Conservation (phyloP, 2,888 invertebrate genomes). For the Drosophila merina region DNA sequence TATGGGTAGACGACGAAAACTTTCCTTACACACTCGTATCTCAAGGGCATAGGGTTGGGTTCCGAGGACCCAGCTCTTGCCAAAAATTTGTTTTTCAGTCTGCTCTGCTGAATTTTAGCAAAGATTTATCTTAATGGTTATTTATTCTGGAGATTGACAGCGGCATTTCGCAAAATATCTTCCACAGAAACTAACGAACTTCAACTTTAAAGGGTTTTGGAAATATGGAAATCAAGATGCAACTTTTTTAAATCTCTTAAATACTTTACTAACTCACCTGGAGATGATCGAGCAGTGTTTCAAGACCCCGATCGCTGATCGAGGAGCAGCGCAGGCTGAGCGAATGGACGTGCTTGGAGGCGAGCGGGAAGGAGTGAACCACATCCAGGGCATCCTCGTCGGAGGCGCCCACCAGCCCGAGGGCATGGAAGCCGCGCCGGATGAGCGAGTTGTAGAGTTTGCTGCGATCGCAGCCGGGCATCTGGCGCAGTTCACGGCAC, state of each 20-base stretch:
- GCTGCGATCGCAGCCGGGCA: constrained; percentile 85
- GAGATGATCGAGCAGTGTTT: constrained; percentile 93
- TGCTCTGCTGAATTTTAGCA: constrained; percentile 4
- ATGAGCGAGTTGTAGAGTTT: constrained; percentile 92
- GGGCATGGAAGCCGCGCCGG: constrained; percentile 92
- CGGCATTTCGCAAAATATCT: background rate
- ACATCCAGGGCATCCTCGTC: constrained; percentile 96
- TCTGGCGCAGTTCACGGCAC: constrained; percentile 91
- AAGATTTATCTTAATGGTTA: constrained; percentile 4
- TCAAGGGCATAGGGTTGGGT: constrained; percentile 11
- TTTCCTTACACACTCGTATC: constrained; percentile 9
- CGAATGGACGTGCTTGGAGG: constrained; percentile 92
- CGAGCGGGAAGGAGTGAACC: constrained; percentile 92
- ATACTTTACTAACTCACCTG: constrained; percentile 87
- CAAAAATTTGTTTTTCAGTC: constrained; percentile 8
- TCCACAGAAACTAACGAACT: background rate
- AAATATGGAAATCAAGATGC: too few species aligned
- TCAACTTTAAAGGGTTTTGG: background rate
- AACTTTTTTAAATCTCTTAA: too few species aligned
- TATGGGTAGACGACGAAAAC: constrained; percentile 7
- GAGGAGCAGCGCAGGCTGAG: constrained; percentile 94
- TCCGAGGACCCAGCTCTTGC: background rate
- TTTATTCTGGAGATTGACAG: constrained; percentile 2
- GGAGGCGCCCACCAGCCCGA: constrained; percentile 92
- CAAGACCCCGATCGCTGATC: constrained; percentile 95